Conservation (phyloP, 2,888 invertebrate species). For the Amblyjoppa fuscipennis region DNA sequence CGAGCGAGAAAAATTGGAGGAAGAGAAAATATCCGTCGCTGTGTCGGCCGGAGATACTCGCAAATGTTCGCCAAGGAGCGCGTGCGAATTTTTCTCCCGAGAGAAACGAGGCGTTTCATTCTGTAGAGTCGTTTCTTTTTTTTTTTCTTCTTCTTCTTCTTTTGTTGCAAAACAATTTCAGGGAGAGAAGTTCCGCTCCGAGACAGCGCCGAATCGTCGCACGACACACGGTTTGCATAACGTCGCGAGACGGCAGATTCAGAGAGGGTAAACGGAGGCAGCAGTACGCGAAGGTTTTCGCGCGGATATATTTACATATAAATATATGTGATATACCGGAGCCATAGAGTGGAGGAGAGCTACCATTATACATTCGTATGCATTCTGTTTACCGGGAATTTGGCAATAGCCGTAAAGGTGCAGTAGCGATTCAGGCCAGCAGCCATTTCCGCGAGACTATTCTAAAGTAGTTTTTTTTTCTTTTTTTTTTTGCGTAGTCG, state of each 20-base stretch:
- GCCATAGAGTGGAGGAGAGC: neutral
- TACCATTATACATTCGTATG: conserved; percentile 23
- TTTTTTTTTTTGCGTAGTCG: conserved; percentile 1
- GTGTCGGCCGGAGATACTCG: neutral
- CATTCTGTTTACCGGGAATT: conserved; percentile 30
- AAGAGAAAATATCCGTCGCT: conserved; percentile 45
- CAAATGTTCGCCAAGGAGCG: conserved; percentile 7
- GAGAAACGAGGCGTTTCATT: neutral
- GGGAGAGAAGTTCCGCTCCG: conserved; percentile 21
- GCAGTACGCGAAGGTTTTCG: neutral
- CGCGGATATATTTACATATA: conserved; percentile 3
- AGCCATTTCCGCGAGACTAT: conserved; percentile 15
- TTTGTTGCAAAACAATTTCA: conserved; percentile 58
- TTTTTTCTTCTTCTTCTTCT: neutral
- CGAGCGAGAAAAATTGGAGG: conserved; percentile 38
- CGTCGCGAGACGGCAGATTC: conserved; percentile 29
- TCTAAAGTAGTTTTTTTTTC: neutral
- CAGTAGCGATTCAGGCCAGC: neutral
- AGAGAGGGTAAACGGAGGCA: conserved; percentile 28
- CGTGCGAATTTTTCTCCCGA: conserved; percentile 56
- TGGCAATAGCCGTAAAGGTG: neutral
- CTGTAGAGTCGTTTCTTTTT: neutral
- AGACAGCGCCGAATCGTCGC: conserved; percentile 60
- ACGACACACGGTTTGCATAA: conserved; percentile 77
- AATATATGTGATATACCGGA: conserved; percentile 14